phyloP scores from a whole-genome alignment of 2,888 invertebrate genomes.

The Tetranychus piercei region DNA sequence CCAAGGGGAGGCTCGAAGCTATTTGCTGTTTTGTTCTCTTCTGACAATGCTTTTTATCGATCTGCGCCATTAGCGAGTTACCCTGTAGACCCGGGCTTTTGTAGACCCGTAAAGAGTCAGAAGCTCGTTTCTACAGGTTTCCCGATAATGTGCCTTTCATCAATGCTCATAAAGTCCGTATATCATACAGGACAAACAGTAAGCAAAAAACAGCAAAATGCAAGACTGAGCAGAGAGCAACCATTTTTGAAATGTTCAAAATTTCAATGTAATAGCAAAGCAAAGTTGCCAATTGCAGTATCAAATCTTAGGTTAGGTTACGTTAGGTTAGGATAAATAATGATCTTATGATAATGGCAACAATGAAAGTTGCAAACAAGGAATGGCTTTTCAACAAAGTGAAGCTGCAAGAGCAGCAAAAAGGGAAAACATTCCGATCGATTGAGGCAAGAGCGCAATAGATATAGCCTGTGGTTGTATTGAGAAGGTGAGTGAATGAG shows the following conservation, averaged over 20 bases:
- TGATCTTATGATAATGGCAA: background rate
- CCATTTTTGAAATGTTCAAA: too few relatives aligned
- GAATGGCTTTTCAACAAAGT: background rate
- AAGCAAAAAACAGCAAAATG: too few relatives aligned
- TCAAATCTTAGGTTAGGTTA: background rate
- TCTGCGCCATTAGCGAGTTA: constrained; percentile 76
- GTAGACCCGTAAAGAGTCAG: constrained; percentile 56
- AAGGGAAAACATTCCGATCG: too few relatives aligned
- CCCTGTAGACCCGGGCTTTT: constrained; percentile 99
- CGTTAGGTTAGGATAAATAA: background rate
- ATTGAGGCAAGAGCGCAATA: too few relatives aligned
- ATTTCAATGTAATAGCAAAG: too few relatives aligned
- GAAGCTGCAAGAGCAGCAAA: too few relatives aligned
- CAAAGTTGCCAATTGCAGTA: too few relatives aligned
- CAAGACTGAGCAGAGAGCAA: too few relatives aligned
- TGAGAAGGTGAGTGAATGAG: background rate
- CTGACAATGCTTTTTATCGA: background rate
- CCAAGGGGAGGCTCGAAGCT: too few relatives aligned
- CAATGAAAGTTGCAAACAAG: background rate
- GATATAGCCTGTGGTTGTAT: too few relatives aligned
- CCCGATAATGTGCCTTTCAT: constrained; percentile 43
- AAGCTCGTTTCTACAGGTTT: constrained; percentile 99
- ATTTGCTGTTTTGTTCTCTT: too few relatives aligned
- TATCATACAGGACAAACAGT: too few relatives aligned
- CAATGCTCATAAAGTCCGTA: background rate